Percentiles rank a stretch among this genome's conserved stretches.
These are phyloP conservation scores for Hybos culiciformis DNA, from an alignment of 2,888 invertebrate species.

Conservation along the genomic window DNA sequence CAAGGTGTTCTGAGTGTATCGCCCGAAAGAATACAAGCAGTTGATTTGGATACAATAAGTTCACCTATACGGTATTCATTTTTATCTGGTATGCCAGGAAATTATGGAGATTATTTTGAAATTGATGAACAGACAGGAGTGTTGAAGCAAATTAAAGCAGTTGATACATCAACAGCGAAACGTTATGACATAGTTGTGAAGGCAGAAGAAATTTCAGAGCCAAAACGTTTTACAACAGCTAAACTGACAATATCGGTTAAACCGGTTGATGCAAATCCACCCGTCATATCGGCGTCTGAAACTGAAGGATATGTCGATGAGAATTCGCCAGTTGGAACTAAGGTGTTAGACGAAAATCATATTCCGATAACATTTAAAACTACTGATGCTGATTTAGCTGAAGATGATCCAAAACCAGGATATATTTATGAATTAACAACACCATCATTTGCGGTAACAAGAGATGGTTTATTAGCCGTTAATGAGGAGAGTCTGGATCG, in stretches of 20 bases:
- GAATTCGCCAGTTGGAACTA: slow-evolving; percentile 73
- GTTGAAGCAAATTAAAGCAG: slow-evolving; percentile 64
- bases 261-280: slow-evolving; percentile 76
- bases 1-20: slow-evolving; percentile 70
- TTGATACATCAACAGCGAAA: slow-evolving; percentile 66
- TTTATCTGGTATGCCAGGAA: slow-evolving; percentile 62
- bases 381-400: slow-evolving; percentile 72
- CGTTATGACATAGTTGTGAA: slow-evolving; percentile 70
- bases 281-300: slow-evolving; percentile 56
- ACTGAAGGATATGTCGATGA: slow-evolving; percentile 71
- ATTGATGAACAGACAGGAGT: slow-evolving; percentile 70
- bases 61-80: slow-evolving; percentile 71
- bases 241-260: slow-evolving; percentile 69
- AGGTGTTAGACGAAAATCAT: slow-evolving; percentile 51
- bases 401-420: slow-evolving; percentile 62
- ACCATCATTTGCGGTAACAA: slow-evolving; percentile 64
- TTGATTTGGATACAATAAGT: slow-evolving; percentile 79
- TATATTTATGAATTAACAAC: slow-evolving; percentile 78
- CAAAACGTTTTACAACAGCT: slow-evolving; percentile 66
- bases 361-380: slow-evolving; percentile 60
- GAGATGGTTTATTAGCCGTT: slow-evolving; percentile 58
- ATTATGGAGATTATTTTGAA: slow-evolving; percentile 66
- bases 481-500: slow-evolving; percentile 73
- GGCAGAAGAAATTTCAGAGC: slow-evolving; percentile 73
- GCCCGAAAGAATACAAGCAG: slow-evolving; percentile 80